Evolutionary conservation across 2,797 vertebrate species (phyloP).

Genomic region (Eulemur coronatus): DNA sequence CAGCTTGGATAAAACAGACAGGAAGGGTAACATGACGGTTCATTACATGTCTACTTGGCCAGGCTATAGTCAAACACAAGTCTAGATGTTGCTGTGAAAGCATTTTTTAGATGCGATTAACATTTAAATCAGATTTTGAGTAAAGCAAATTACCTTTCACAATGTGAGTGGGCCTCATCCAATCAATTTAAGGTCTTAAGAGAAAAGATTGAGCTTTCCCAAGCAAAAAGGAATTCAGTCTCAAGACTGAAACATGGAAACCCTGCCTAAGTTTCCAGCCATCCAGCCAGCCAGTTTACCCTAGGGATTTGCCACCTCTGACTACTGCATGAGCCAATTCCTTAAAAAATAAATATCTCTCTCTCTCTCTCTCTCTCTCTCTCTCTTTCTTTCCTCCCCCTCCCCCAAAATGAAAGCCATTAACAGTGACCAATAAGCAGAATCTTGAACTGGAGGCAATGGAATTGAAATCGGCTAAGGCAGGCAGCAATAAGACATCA

Average conservation of each 20-base stretch:
- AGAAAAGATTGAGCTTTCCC: constrained; percentile 11
- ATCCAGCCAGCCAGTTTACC: neutral
- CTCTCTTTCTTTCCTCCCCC: no score
- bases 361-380: neutral
- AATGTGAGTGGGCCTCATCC: neutral
- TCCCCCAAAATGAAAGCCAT: neutral
- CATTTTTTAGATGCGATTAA: neutral
- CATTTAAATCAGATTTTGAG: neutral
- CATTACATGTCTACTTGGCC: neutral
- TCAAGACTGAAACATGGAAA: neutral
- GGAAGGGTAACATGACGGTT: neutral
- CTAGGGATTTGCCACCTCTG: neutral
- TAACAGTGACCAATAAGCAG: neutral
- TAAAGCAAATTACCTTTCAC: neutral
- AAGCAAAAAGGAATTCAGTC: neutral
- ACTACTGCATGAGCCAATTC: neutral
- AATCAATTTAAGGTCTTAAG: neutral
- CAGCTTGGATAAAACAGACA: neutral
- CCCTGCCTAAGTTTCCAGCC: neutral
- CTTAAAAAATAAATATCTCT: neutral
- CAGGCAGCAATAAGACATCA: neutral
- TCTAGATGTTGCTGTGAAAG: neutral
- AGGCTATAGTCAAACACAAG: neutral
- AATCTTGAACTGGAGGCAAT: neutral
- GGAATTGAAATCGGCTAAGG: neutral